Percentiles rank a stretch among this genome's conserved stretches.
phyloP scores from a whole-genome alignment of 92 coral and sea anemone genomes.

The Siderastrea radians region DNA sequence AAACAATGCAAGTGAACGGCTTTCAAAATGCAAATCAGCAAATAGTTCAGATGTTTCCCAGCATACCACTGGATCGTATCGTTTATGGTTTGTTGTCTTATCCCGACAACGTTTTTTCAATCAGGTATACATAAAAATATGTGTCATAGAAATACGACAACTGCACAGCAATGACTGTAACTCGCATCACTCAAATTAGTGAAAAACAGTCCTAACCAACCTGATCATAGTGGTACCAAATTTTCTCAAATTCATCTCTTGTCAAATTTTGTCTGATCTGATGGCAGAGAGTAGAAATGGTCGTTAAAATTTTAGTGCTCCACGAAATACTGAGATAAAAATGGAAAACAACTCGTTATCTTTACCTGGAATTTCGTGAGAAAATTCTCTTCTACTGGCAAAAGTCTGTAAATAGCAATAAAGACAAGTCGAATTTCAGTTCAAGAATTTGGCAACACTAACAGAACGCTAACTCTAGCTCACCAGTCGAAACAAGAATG shows the following conservation, averaged over 20 bases:
- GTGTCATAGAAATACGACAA: too few species aligned
- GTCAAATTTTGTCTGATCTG: slow-evolving; percentile 70
- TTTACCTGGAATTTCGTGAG: slow-evolving; percentile 70
- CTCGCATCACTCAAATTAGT: not conserved
- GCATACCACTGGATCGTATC: too few species aligned
- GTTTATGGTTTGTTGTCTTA: too few species aligned
- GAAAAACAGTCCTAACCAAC: slow-evolving; percentile 14
- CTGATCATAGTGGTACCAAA: slow-evolving; percentile 85
- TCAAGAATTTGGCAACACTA: not conserved
- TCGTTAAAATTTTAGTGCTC: not conserved
- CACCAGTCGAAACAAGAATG: too few species aligned
- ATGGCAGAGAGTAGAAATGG: not conserved
- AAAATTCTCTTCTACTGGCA: slow-evolving; percentile 88
- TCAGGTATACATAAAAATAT: too few species aligned
- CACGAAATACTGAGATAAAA: not conserved
- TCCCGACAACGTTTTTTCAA: too few species aligned
- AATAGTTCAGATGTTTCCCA: too few species aligned
- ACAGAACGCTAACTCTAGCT: too few species aligned
- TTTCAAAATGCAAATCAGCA: too few species aligned
- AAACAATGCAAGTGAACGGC: too few species aligned
- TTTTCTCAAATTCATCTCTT: slow-evolving; percentile 75
- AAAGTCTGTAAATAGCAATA: slow-evolving; percentile 42
- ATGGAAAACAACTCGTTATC: not conserved
- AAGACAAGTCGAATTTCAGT: not conserved
- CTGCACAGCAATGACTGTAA: not conserved